Evolutionary conservation across 64 coral and sea anemone species (phyloP).

Genomic region (Pocillopora verrucosa): DNA sequence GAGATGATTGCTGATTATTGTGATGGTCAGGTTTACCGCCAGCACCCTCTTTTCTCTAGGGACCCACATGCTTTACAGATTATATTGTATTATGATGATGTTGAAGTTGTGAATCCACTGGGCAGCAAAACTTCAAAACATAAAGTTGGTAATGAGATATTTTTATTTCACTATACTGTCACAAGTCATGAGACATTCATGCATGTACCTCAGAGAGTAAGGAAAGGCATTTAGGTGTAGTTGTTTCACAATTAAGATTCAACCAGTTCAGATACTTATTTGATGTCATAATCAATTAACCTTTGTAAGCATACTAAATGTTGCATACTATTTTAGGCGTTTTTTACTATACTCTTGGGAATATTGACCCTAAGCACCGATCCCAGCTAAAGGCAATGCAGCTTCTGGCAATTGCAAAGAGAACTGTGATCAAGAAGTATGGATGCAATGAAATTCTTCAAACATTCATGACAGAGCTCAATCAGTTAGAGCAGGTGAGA

Average conservation of each 20-base stretch:
- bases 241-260: too few species aligned
- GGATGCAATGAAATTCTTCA: constrained; percentile 43
- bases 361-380: constrained; percentile 52
- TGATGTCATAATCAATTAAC: background rate
- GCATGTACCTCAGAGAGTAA: too few species aligned
- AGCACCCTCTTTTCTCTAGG: too few species aligned
- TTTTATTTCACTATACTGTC: background rate
- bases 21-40: too few species aligned
- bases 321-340: too few species aligned
- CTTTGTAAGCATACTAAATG: too few species aligned
- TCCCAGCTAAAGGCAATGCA: constrained; percentile 64
- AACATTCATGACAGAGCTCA: constrained; percentile 55
- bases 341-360: constrained; percentile 73
- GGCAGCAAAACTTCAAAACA: constrained; percentile 60
- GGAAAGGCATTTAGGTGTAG: too few species aligned
- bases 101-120: constrained; percentile 53
- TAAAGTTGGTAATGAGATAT: constrained; percentile 53
- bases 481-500: constrained; percentile 42
- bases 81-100: constrained; percentile 70
- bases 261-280: background rate
- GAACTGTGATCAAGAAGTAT: constrained; percentile 57
- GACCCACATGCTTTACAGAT: too few species aligned
- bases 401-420: constrained; percentile 40
- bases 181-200: background rate
- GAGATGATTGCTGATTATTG: too few species aligned